These are phyloP conservation scores for Elysia crispata DNA, from an alignment of 2,888 invertebrate species.

Conservation along the genomic window DNA sequence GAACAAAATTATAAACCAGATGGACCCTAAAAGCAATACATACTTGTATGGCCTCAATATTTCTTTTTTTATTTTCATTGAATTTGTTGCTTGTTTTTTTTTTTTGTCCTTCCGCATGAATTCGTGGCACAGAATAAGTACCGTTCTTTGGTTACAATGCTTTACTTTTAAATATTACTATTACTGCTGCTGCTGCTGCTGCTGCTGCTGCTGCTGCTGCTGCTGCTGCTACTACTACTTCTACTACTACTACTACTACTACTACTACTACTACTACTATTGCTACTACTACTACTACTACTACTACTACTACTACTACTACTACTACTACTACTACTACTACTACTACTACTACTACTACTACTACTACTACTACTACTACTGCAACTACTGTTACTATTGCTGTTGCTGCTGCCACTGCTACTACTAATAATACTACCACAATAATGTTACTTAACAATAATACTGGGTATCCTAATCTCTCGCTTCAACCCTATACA, in stretches of 20 bases:
- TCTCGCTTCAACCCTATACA: too few relatives aligned
- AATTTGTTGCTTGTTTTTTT: too few relatives aligned
- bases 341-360: conserved; percentile 32
- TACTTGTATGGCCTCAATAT: too few relatives aligned
- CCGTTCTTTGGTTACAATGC: too few relatives aligned
- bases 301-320: conserved; percentile 13
- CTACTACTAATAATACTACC: too few relatives aligned
- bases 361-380: conserved; percentile 14
- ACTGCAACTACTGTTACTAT: conserved; percentile 9
- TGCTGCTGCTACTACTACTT: background rate
- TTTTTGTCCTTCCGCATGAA: too few relatives aligned
- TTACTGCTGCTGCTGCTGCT: background rate
- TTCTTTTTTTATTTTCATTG: too few relatives aligned
- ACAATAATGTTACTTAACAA: too few relatives aligned
- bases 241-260: conserved; percentile 13
- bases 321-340: conserved; percentile 23
- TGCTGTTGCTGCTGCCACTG: conserved; percentile 17
- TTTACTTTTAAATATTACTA: background rate
- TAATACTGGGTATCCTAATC: too few relatives aligned
- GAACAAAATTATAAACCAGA: too few relatives aligned
- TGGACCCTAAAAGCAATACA: too few relatives aligned
- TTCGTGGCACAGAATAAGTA: too few relatives aligned
- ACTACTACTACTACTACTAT: conserved; percentile 4
- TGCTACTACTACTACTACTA: conserved; percentile 12
- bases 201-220: background rate